A percentile compares a stretch with the other conserved stretches of the same genome.
phyloP scores from a whole-genome alignment of 2,888 invertebrate genomes.

The Ceramica pisi region DNA sequence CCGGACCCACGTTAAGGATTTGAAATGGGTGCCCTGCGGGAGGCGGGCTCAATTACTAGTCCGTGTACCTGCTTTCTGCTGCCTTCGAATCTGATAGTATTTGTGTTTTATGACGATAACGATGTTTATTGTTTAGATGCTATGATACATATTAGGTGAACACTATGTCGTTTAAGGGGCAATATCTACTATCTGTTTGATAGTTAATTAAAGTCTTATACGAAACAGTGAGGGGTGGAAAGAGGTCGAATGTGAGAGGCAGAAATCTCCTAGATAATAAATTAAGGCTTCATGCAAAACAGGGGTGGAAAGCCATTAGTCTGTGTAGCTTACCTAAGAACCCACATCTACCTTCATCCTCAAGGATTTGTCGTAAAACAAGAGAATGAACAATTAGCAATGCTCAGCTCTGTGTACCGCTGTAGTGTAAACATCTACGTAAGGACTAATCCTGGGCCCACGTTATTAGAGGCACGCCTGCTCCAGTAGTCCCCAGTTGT shows the following conservation, averaged over 20 bases:
- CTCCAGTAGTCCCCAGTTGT: constrained; percentile 28
- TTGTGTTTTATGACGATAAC: constrained; percentile 38
- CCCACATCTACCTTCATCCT: constrained; percentile 28
- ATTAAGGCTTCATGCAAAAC: constrained; percentile 22
- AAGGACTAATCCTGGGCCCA: constrained; percentile 36
- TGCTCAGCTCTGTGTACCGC: constrained; percentile 41
- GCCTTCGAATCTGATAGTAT: constrained; percentile 60
- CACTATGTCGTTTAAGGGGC: background rate
- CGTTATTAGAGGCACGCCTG: constrained; percentile 31
- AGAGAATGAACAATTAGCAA: constrained; percentile 60
- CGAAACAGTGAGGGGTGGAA: constrained; percentile 13
- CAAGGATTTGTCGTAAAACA: constrained; percentile 51
- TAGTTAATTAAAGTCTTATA: constrained; percentile 9
- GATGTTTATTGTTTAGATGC: constrained; percentile 10
- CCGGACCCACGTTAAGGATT: constrained; percentile 80
- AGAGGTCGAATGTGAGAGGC: background rate
- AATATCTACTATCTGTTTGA: background rate
- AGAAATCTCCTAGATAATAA: background rate
- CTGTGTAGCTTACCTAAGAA: constrained; percentile 18
- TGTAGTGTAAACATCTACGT: constrained; percentile 38
- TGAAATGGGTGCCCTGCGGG: constrained; percentile 82
- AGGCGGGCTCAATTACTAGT: constrained; percentile 80
- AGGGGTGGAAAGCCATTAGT: constrained; percentile 16
- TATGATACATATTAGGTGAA: background rate
- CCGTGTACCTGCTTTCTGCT: constrained; percentile 74